Percentiles rank a stretch among this genome's conserved stretches.
phyloP scores from a whole-genome alignment of 2,888 invertebrate species.

The Hyposoter dolosus region DNA sequence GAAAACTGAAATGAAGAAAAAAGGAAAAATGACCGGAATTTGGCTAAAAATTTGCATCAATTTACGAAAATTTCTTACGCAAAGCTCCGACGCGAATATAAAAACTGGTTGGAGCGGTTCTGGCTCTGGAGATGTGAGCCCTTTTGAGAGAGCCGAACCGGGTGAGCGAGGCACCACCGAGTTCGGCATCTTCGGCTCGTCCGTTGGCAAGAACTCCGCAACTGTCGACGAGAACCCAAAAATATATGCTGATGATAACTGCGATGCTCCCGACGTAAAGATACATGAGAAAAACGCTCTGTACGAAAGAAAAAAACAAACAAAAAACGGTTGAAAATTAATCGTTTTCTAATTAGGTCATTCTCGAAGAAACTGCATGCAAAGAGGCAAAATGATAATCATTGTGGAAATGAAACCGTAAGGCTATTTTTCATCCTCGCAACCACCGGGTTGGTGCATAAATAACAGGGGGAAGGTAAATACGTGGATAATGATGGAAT shows the following conservation, averaged over 20 bases:
- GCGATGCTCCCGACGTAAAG: slow-evolving; percentile 86
- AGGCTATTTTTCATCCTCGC: neutral
- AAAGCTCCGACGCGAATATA: slow-evolving; percentile 86
- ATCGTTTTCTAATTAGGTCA: neutral
- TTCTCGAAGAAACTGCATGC: neutral
- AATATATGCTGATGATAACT: slow-evolving; percentile 86
- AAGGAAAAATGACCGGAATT: neutral
- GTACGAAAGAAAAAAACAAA: slow-evolving; percentile 58
- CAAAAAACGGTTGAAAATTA: neutral
- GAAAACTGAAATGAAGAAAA: slow-evolving; percentile 83
- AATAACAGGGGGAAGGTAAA: slow-evolving; percentile 16
- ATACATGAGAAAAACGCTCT: slow-evolving; percentile 86
- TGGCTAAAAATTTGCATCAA: neutral
- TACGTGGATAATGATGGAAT: slow-evolving; percentile 43
- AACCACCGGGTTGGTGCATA: slow-evolving; percentile 6
- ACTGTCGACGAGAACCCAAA: slow-evolving; percentile 86
- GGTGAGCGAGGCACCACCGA: slow-evolving; percentile 84
- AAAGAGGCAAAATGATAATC: neutral
- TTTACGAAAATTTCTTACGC: slow-evolving; percentile 79
- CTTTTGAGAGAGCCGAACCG: slow-evolving; percentile 86
- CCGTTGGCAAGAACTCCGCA: slow-evolving; percentile 83
- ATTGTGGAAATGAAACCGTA: neutral
- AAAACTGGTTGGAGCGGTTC: slow-evolving; percentile 86
- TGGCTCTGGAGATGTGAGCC: slow-evolving; percentile 86
- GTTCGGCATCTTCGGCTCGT: slow-evolving; percentile 84